These are phyloP conservation scores for Gobio occitaniae DNA, from an alignment of 2,797 vertebrate genomes.

Conservation along the genomic window DNA sequence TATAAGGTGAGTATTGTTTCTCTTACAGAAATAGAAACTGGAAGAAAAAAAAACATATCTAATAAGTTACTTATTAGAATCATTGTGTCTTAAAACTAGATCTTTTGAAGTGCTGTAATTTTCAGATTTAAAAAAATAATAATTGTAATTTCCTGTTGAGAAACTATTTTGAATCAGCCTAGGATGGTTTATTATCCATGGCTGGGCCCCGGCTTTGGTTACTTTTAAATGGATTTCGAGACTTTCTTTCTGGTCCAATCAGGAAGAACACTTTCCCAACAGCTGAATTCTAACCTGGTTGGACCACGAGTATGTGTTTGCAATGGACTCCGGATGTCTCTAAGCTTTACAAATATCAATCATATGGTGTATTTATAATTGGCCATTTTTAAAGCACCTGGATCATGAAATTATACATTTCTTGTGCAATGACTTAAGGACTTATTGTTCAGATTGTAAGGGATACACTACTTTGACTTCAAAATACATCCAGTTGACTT, in stretches of 20 bases:
- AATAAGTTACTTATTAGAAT: too few relatives aligned
- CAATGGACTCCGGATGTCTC: background rate
- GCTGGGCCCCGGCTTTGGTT: too few relatives aligned
- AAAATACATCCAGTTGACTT: background rate
- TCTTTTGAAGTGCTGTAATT: too few relatives aligned
- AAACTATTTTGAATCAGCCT: background rate
- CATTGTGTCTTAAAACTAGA: background rate
- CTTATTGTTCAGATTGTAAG: background rate
- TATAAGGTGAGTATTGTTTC: too few relatives aligned
- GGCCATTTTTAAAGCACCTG: background rate
- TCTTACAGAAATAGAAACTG: too few relatives aligned
- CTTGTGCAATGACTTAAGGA: background rate
- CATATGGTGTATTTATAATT: background rate
- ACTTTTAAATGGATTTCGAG: background rate
- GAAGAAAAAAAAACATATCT: too few relatives aligned
- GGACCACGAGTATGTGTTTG: rapidly evolving
- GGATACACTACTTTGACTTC: background rate
- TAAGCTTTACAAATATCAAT: too few relatives aligned
- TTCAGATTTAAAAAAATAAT: background rate
- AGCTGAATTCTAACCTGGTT: background rate
- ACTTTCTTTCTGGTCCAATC: background rate
- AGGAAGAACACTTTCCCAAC: background rate
- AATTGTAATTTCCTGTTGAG: too few relatives aligned
- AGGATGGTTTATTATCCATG: background rate
- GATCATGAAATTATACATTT: background rate